Evolutionary conservation across 2,888 invertebrate species (phyloP), one percentile per base, ranked within the genome.

Genomic region (Mycogona germanica): DNA sequence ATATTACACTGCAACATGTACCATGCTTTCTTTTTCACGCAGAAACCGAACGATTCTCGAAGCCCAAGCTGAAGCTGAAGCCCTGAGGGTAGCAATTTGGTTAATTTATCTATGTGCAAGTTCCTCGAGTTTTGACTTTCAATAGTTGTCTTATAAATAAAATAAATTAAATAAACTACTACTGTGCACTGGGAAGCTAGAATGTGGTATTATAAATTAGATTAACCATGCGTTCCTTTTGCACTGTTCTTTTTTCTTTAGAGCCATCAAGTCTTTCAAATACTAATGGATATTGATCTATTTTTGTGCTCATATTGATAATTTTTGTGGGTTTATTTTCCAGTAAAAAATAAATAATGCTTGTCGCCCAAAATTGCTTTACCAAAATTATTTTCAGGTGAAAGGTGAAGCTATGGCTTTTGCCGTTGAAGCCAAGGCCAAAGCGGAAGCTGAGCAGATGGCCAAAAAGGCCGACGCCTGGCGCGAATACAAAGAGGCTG

Each of bases 371-470:
- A 82, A 84, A 59, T 89, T 88, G n/a, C n/a, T n/a, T n/a, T n/a
- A n/a, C n/a, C 41, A 87, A 21, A 5, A 29, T 35, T 14, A 23
- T 54, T 28, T 57, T 49, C 59, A 70, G 69, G 59, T 73, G 86
- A 76, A 89, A 85, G 60, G 93, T 83, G 74, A 75, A 58, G 75
- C 75, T 1, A 73, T 76, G 71, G 95, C 96, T 1, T 93, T 79
- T 70, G 91, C 96, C 25, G 87, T 96, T 66, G 83, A 87, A 64
- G 92, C 89, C 0, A 92, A 91, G 72, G 96, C 95, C 0, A 86
- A 81, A 61, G 96, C 96, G 2, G 96, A 97, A 67, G 92, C 95
- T 0, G 92, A 91, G 70, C 95, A 95, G 73, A 93, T 96, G 89
- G 80, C 86, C 1, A 89, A 89, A 73, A 97, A 96, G 67, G 96